Evolutionary conservation across 2,113 vertebrate species (phyloP).

Genomic region (Melanotaenia duboulayi): DNA sequence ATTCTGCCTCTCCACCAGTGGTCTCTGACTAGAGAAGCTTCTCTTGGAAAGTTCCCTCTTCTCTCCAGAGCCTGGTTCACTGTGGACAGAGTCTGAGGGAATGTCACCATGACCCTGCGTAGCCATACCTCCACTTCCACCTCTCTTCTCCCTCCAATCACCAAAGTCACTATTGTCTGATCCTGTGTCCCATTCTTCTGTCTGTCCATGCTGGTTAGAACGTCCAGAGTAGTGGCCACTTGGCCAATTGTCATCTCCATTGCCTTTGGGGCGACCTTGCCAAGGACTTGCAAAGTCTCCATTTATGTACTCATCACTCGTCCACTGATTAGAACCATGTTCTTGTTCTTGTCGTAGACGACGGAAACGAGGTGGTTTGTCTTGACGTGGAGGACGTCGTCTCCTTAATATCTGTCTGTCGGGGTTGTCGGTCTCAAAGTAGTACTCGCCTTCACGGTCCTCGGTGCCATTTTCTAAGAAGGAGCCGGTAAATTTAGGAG

Average conservation of each 20-base stretch:
- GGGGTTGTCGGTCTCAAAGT: constrained; percentile 86
- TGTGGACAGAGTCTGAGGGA: constrained; percentile 81
- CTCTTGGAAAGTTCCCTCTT: constrained; percentile 96
- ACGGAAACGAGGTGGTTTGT: constrained; percentile 95
- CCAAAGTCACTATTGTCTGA: constrained; percentile 96
- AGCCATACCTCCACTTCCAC: constrained; percentile 55
- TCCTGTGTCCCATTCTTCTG: constrained; percentile 96
- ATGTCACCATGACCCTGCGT: constrained; percentile 78
- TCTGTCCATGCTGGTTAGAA: constrained; percentile 84
- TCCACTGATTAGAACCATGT: constrained; percentile 86
- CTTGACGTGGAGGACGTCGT: constrained; percentile 93
- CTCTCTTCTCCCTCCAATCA: constrained; percentile 89
- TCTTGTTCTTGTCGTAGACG: constrained; percentile 92
- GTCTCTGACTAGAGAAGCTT: constrained; percentile 97
- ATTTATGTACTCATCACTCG: constrained; percentile 87
- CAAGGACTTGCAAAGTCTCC: constrained; percentile 86
- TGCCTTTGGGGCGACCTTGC: constrained; percentile 83
- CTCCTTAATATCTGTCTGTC: constrained; percentile 91
- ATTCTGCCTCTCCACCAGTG: constrained; percentile 91
- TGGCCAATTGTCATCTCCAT: constrained; percentile 83
- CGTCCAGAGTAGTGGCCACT: constrained; percentile 76
- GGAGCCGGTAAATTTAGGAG: constrained; percentile 84
- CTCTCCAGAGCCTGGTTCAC: constrained; percentile 84
- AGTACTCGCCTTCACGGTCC: constrained; percentile 89
- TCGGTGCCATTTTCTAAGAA: constrained; percentile 87